These are phyloP conservation scores for Myripristis jacobus DNA, from an alignment of 2,797 vertebrate genomes.

Conservation along the genomic window DNA sequence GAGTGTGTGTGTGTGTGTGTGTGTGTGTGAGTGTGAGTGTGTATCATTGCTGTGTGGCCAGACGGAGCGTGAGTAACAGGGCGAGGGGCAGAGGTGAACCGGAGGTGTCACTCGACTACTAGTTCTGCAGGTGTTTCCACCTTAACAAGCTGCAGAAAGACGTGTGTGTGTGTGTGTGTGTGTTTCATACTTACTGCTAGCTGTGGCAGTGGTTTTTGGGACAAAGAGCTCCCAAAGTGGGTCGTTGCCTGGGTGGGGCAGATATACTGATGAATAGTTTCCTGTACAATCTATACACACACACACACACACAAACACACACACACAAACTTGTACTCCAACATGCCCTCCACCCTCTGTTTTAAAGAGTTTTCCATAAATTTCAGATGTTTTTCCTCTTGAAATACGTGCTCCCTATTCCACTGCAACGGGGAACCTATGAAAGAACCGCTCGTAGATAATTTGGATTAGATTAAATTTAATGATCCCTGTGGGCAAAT, in stretches of 20 bases:
- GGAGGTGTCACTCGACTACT: conserved; percentile 5
- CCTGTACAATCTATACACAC: conserved; percentile 38
- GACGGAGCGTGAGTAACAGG: background rate
- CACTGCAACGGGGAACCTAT: background rate
- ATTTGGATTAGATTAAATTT: too few species aligned
- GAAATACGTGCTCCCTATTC: background rate
- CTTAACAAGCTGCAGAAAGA: background rate
- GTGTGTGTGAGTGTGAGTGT: background rate
- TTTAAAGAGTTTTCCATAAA: background rate
- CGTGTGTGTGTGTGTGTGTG: conserved; percentile 1
- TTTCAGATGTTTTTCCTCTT: background rate
- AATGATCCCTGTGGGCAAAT: too few species aligned
- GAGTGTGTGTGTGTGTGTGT: background rate
- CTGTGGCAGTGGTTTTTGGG: conserved; percentile 36
- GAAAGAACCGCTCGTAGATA: too few species aligned
- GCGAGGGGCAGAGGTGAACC: conserved; percentile 15
- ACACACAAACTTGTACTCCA: background rate
- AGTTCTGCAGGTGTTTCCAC: conserved; percentile 32
- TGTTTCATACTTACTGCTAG: background rate
- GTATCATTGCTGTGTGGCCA: too few species aligned
- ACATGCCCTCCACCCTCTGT: background rate
- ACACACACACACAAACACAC: conserved; percentile 10
- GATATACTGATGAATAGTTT: conserved; percentile 51
- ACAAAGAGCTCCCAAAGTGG: conserved; percentile 55
- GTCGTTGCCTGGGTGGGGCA: conserved; percentile 65